phyloP scores from a whole-genome alignment of 2,113 vertebrate species.

The Periophthalmodon schlosseri region DNA sequence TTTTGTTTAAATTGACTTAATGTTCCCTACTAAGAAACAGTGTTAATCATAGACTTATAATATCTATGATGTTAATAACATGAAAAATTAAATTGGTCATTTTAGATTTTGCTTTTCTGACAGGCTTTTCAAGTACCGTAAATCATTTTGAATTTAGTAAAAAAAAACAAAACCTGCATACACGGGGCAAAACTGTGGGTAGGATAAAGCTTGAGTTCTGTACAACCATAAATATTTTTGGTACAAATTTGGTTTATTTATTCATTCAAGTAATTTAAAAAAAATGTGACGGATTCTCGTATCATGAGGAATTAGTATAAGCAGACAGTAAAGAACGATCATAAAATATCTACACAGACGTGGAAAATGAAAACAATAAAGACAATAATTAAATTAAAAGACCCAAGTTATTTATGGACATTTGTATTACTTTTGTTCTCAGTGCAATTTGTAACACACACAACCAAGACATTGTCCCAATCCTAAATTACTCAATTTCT shows the following conservation, averaged over 20 bases:
- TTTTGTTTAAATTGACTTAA: neutral
- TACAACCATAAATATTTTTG: slow-evolving; percentile 46
- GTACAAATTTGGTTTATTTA: slow-evolving; percentile 92
- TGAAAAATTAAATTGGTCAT: too few species aligned
- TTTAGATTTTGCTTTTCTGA: neutral
- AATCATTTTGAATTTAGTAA: too few species aligned
- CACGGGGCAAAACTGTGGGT: neutral
- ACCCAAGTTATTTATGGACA: slow-evolving; percentile 76
- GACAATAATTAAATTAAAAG: slow-evolving; percentile 90
- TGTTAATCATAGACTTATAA: neutral
- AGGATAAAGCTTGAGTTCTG: neutral
- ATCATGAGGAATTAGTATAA: slow-evolving; percentile 89
- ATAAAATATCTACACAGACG: slow-evolving; percentile 68
- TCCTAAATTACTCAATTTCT: slow-evolving; percentile 46
- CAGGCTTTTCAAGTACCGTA: too few species aligned
- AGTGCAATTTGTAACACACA: slow-evolving; percentile 86
- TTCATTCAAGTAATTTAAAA: slow-evolving; percentile 94
- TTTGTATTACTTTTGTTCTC: slow-evolving; percentile 79
- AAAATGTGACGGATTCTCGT: slow-evolving; percentile 81
- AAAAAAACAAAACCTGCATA: neutral
- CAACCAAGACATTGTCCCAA: slow-evolving; percentile 74
- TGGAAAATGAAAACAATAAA: slow-evolving; percentile 88
- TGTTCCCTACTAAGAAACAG: neutral
- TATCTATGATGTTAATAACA: neutral
- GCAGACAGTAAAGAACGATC: slow-evolving; percentile 68